phyloP scores from a whole-genome alignment of 2,888 invertebrate genomes.

The Deilephila porcellus region DNA sequence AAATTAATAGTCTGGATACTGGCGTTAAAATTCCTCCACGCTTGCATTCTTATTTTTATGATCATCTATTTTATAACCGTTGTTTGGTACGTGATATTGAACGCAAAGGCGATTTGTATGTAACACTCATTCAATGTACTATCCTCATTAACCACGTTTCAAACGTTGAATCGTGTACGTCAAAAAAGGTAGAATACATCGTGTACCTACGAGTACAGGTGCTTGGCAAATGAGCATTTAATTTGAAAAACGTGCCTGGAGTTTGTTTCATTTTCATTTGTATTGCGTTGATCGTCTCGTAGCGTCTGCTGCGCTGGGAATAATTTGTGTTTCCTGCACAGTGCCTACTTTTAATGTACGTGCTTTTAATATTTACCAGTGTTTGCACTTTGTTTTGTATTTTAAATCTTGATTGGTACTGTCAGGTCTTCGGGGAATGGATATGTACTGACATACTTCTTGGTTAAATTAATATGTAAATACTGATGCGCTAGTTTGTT shows the following conservation, averaged over 20 bases:
- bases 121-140: conserved; percentile 22
- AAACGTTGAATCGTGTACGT: conserved; percentile 20
- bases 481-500: too few relatives aligned
- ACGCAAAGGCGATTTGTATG: not conserved
- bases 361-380: conserved; percentile 21
- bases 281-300: conserved; percentile 37
- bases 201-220: conserved; percentile 23
- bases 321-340: conserved; percentile 23
- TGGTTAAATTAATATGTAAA: not conserved
- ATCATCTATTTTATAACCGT: not conserved
- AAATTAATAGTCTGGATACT: not conserved
- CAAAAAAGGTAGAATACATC: conserved; percentile 21
- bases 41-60: not conserved
- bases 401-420: conserved; percentile 3
- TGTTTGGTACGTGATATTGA: conserved; percentile 6
- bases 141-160: conserved; percentile 24
- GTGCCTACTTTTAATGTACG: conserved; percentile 14
- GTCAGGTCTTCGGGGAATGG: not conserved
- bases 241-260: conserved; percentile 54
- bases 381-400: conserved; percentile 20
- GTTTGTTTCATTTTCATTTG: conserved; percentile 44
- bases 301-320: conserved; percentile 32
- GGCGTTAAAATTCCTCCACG: conserved; percentile 3
- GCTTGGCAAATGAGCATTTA: conserved; percentile 49
- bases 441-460: not conserved